These are phyloP conservation scores for Lordiphosa andalusiaca DNA, from an alignment of 2,888 invertebrate species.

Conservation along the genomic window DNA sequence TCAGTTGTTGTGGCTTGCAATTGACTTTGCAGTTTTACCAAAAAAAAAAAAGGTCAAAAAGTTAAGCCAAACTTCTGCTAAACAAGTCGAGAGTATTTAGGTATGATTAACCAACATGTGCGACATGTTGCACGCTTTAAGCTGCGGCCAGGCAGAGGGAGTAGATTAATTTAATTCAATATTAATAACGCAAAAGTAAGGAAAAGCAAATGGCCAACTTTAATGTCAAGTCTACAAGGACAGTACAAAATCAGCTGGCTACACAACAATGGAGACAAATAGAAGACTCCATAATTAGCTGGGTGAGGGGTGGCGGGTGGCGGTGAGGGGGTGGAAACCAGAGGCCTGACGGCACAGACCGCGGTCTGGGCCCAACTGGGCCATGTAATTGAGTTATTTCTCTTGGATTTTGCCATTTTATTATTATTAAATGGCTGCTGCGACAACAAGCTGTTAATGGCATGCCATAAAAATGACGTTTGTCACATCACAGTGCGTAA, in stretches of 20 bases:
- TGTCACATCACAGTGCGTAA: conserved; percentile 31
- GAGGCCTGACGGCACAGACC: conserved; percentile 6
- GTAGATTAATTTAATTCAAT: conserved; percentile 42
- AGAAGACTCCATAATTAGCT: conserved; percentile 36
- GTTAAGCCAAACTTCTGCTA: conserved; percentile 37
- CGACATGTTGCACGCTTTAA: conserved; percentile 30
- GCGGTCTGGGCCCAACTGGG: conserved; percentile 20
- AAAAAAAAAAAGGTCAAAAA: conserved; percentile 49
- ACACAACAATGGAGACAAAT: conserved; percentile 19
- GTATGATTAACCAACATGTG: conserved; percentile 37
- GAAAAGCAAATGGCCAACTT: conserved; percentile 6
- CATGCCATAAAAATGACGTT: conserved; percentile 54
- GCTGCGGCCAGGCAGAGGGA: conserved; percentile 6
- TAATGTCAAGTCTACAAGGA: conserved; percentile 7
- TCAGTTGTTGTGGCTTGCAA: conserved; percentile 10
- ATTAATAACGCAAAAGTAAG: conserved; percentile 24
- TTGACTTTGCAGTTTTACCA: conserved; percentile 36
- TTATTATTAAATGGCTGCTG: conserved; percentile 63
- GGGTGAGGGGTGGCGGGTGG: not conserved
- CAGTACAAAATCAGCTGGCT: conserved; percentile 5
- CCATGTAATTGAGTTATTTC: conserved; percentile 67
- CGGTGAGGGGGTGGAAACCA: not conserved
- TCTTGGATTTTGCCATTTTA: conserved; percentile 55
- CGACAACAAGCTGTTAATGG: conserved; percentile 62
- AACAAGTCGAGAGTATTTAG: conserved; percentile 24